Evolutionary conservation across 2,888 invertebrate genomes (phyloP), one percentile per base, ranked within the genome.

Genomic region (Heteromyza rotundicornis): DNA sequence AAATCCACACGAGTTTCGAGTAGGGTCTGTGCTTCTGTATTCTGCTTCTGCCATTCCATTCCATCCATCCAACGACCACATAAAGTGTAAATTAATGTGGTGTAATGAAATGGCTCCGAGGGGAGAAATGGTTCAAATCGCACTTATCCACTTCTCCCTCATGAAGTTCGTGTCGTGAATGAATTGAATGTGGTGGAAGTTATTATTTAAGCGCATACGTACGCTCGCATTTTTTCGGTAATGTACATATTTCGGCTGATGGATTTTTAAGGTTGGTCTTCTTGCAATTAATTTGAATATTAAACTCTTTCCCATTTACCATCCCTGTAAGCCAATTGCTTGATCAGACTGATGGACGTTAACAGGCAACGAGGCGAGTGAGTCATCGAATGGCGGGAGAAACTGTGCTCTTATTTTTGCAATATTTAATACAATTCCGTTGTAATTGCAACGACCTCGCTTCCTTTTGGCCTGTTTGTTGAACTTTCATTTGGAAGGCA

Each of bases 381-480:
- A 40, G 40, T 40, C 47, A 20, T 47, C 14, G 47, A 7, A 40
- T 40, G 5, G 40, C 40, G 40, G 40, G n/a, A n/a, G n/a, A n/a
- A n/a, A n/a, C n/a, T n/a, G n/a, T n/a, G n/a, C n/a, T n/a, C n/a
- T n/a, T n/a, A n/a, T n/a, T n/a, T n/a, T n/a, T n/a, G n/a, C n/a
- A n/a, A n/a, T n/a, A n/a, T n/a, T n/a, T n/a, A n/a, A n/a, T n/a
- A n/a, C n/a, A n/a, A n/a, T 47, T 47, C 47, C 47, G 14, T 2
- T 20, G 47, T 7, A 40, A 40, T 40, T 40, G 40, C 40, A 40
- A 40, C n/a, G 40, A 47, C 47, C 47, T 47, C 47, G 47, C 20
- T 47, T 14, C 20, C 17, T n/a, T 19, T 19, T 17, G n/a, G 47
- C 47, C 17, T 47, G 17, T 47, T 47, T 20, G 14, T 47, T 47